Evolutionary conservation across 1,140 invertebrate species (phyloP).

Genomic region (silkworm (Bombyx mori)): DNA sequence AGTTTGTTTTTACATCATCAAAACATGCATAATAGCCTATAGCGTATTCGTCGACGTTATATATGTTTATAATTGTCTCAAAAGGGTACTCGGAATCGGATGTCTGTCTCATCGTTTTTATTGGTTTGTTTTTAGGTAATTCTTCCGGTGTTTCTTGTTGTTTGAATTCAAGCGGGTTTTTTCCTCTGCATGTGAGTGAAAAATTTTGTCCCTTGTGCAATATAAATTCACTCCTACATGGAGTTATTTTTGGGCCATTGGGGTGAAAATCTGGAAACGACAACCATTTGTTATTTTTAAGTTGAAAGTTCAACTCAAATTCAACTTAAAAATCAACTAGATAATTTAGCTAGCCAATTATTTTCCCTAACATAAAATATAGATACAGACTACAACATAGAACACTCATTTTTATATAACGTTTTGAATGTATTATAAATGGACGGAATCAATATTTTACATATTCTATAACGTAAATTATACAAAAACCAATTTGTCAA

Average conservation of each 20-base stretch:
- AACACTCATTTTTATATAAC: too few species aligned
- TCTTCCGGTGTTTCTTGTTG: conserved; percentile 53
- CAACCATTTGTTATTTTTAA: conserved; percentile 11
- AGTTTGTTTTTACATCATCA: conserved; percentile 34
- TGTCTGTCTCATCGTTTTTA: conserved; percentile 27
- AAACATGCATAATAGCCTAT: conserved; percentile 77
- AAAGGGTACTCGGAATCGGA: conserved; percentile 46
- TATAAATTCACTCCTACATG: conserved; percentile 57
- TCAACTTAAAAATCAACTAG: not conserved
- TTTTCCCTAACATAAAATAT: too few species aligned
- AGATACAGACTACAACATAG: too few species aligned
- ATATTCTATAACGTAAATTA: conserved; percentile 1
- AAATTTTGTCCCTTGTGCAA: conserved; percentile 61
- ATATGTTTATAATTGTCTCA: conserved; percentile 51
- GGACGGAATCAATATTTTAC: not conserved
- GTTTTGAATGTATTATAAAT: not conserved
- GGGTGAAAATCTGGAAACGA: conserved; percentile 49
- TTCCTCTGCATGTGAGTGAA: conserved; percentile 67
- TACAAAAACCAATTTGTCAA: not conserved
- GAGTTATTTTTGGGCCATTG: conserved; percentile 59
- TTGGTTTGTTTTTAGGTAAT: conserved; percentile 9
- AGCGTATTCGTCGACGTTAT: conserved; percentile 56
- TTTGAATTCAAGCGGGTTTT: conserved; percentile 60
- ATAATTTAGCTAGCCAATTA: not conserved
- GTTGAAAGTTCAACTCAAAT: not conserved